Evolutionary conservation across 2,888 invertebrate species (phyloP).

Genomic region (Alentia gelatinosa): DNA sequence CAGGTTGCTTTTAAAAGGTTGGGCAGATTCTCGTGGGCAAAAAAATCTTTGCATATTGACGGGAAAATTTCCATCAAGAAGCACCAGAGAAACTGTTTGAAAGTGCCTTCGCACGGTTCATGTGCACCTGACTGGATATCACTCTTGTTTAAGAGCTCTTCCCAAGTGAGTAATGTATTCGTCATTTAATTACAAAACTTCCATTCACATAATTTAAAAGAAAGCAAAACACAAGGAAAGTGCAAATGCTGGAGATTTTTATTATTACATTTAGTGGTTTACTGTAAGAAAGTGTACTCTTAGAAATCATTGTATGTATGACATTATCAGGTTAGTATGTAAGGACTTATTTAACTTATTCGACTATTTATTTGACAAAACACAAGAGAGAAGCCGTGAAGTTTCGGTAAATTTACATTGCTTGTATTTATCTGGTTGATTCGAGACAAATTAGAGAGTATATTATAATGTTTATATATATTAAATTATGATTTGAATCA

Average conservation of each 20-base stretch:
- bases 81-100: background rate
- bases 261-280: background rate
- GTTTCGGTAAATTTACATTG: constrained; percentile 48
- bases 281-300: constrained; percentile 33
- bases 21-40: background rate
- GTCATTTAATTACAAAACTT: background rate
- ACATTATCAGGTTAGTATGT: constrained; percentile 42
- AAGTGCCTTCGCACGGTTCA: constrained; percentile 5
- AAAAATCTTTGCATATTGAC: background rate
- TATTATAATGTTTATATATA: constrained; percentile 43
- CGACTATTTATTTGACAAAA: constrained; percentile 50
- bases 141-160: background rate
- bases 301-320: constrained; percentile 52
- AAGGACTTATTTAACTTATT: constrained; percentile 55
- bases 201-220: constrained; percentile 23
- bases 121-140: constrained; percentile 26
- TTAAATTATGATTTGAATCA: constrained; percentile 55
- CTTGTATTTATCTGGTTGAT: constrained; percentile 54
- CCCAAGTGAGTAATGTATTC: background rate
- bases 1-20: constrained; percentile 4
- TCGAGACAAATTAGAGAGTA: constrained; percentile 44
- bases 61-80: constrained; percentile 1
- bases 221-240: background rate
- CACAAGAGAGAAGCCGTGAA: constrained; percentile 23
- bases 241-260: constrained; percentile 43